These are phyloP conservation scores for Myotis findleyi DNA, from an alignment of 2,797 vertebrate genomes.

Conservation along the genomic window DNA sequence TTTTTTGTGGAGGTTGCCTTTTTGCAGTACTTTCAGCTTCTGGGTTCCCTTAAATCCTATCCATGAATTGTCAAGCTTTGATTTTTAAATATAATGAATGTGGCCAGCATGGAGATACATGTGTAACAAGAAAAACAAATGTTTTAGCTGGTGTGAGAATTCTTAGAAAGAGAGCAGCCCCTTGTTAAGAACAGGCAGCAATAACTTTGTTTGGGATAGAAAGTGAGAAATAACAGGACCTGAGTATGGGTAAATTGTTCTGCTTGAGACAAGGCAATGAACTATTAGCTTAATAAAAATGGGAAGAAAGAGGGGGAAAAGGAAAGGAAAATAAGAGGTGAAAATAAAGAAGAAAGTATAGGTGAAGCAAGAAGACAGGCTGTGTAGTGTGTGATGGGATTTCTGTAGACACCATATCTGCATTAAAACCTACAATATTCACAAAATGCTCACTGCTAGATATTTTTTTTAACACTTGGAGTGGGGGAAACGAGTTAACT, in stretches of 20 bases:
- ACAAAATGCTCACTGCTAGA: constrained; percentile 14
- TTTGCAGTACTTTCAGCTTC: constrained; percentile 3
- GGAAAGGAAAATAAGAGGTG: background rate
- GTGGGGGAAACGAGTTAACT: too few species aligned
- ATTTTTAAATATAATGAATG: constrained; percentile 14
- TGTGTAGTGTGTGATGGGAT: background rate
- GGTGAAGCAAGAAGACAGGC: background rate
- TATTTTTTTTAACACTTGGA: too few species aligned
- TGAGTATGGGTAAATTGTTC: background rate
- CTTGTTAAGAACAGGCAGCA: background rate
- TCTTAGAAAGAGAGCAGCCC: background rate
- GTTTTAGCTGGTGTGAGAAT: constrained; percentile 11
- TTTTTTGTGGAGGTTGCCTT: background rate
- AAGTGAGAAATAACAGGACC: background rate
- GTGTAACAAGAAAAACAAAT: background rate
- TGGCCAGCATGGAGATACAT: background rate
- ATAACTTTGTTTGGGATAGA: background rate
- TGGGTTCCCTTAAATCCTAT: background rate
- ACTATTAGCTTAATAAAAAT: background rate
- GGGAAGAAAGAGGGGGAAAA: fast-evolving
- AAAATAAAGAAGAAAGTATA: background rate
- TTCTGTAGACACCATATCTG: background rate
- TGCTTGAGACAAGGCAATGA: background rate
- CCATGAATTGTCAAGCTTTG: background rate
- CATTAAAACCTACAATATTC: constrained; percentile 46